phyloP scores from a whole-genome alignment of 2,797 vertebrate species.

The Rhinogobio ventralis region DNA sequence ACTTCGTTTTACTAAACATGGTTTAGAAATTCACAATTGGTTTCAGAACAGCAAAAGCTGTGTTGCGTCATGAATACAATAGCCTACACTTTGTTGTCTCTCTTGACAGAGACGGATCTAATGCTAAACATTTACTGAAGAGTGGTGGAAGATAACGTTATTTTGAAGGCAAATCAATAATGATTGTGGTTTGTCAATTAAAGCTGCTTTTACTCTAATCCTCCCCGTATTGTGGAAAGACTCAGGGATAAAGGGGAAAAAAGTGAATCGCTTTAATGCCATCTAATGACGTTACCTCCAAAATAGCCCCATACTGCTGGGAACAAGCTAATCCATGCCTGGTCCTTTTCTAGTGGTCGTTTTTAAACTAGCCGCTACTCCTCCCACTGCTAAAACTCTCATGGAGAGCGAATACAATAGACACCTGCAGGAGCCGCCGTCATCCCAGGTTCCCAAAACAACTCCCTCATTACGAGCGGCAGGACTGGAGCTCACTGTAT shows the following conservation, averaged over 20 bases:
- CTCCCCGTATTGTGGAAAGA: conserved; percentile 64
- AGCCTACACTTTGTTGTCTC: conserved; percentile 19
- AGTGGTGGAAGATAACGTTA: conserved; percentile 71
- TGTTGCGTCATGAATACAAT: not conserved
- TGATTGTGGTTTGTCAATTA: conserved; percentile 71
- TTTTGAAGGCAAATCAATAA: conserved; percentile 64
- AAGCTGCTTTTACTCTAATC: conserved; percentile 71
- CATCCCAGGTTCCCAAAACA: conserved; percentile 70
- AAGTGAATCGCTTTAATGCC: conserved; percentile 75
- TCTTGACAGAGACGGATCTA: not conserved
- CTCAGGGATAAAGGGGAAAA: conserved; percentile 65
- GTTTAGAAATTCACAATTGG: not conserved
- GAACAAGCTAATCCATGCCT: conserved; percentile 81
- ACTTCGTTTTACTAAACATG: conserved; percentile 18
- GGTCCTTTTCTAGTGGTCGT: conserved; percentile 71
- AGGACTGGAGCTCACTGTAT: conserved; percentile 64
- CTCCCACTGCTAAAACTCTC: conserved; percentile 65
- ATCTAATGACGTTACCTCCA: conserved; percentile 80
- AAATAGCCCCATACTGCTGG: conserved; percentile 83
- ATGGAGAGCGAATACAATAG: conserved; percentile 73
- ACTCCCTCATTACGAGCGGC: conserved; percentile 72
- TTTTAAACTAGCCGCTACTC: conserved; percentile 67
- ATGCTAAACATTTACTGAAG: conserved; percentile 63
- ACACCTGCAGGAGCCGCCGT: conserved; percentile 68
- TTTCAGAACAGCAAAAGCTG: conserved; percentile 17